Base-by-base conservation (phyloP, 53 echinoderm and acorn worm genomes). In the Holothuria leucospilota region DNA sequence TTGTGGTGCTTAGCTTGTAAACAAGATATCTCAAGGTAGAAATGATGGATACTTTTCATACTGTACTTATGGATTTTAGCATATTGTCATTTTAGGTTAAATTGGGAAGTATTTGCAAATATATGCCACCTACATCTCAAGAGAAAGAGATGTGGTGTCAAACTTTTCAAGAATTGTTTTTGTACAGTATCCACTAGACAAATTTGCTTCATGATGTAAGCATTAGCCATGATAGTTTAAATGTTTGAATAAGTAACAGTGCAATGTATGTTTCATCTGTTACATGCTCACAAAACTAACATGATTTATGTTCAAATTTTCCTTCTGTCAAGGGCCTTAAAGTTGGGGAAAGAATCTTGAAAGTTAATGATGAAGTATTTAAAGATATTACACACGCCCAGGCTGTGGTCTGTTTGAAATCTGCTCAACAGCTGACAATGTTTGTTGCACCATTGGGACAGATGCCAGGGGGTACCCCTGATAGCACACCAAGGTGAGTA, bases 351-450 rank as follows among this genome's bases (percentile, higher is more conserved):
- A 85, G 95, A 49, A 92, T 99, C 69, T 85, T 99, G 26, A 99
- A 99, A 82, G 99, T 99, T 66, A 99, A 99, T 77, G 94, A 95
- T 79, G 63, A 78, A 13, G 81, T 93, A 20, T 95, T 99, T 69
- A 94, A 99, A 73, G 93, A 81, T 83, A 89, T 99, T 60, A 99
- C 91, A 30, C 99, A 99, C 67, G 92, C 95, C 2, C 93, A 99
- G 78, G 99, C 99, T 58, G 99, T 99, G 21, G 99, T 95, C 23
- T 90, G 89, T 10, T 84, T 99, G 67, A 99, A 95, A 51, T 95
- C 99, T 27, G 65, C 94, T 34, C 84, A 85, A n/a, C 73, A 85
- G 39, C 77, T 99, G 69, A 92, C 89, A 6, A 85, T 99, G 42
- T 99, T 92, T 81, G 92, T 99, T 30, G 99, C 99, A 24, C 93